These are phyloP conservation scores for Microtus pennsylvanicus DNA, from an alignment of 2,113 vertebrate genomes.

Conservation along the genomic window DNA sequence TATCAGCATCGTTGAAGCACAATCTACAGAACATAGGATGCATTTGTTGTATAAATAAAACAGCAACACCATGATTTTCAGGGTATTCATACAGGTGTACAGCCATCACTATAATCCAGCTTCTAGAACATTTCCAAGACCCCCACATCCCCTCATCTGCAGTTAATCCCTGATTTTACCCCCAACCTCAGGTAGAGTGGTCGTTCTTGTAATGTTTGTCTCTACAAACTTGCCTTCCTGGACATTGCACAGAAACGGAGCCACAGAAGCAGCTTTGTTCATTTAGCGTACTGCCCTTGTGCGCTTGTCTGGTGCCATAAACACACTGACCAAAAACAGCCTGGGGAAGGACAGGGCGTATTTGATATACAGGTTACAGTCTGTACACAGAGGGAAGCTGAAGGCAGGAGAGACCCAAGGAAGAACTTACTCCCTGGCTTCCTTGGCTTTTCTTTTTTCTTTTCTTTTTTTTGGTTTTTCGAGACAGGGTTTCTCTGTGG, in stretches of 20 bases:
- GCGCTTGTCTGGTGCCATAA: background rate
- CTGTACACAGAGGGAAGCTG: background rate
- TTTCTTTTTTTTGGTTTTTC: no score
- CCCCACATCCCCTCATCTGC: background rate
- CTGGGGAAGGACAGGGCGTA: background rate
- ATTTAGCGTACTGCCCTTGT: background rate
- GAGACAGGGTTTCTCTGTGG: no score
- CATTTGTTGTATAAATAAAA: background rate
- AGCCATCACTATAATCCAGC: background rate
- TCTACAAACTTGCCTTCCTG: slow-evolving; percentile 8
- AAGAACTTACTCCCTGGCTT: background rate
- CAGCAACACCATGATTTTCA: background rate
- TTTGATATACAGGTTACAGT: background rate
- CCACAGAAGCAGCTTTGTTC: background rate
- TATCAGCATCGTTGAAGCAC: background rate
- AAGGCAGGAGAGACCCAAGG: background rate
- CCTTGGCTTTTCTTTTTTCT: background rate
- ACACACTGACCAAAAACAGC: background rate
- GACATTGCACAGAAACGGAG: background rate
- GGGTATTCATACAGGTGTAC: background rate
- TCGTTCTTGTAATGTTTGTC: background rate
- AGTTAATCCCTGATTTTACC: background rate
- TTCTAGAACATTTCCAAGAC: background rate
- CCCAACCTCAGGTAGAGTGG: background rate
- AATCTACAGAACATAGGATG: background rate